These are phyloP conservation scores for Mimachlamys varia DNA, from an alignment of 2,888 invertebrate genomes.

Conservation along the genomic window DNA sequence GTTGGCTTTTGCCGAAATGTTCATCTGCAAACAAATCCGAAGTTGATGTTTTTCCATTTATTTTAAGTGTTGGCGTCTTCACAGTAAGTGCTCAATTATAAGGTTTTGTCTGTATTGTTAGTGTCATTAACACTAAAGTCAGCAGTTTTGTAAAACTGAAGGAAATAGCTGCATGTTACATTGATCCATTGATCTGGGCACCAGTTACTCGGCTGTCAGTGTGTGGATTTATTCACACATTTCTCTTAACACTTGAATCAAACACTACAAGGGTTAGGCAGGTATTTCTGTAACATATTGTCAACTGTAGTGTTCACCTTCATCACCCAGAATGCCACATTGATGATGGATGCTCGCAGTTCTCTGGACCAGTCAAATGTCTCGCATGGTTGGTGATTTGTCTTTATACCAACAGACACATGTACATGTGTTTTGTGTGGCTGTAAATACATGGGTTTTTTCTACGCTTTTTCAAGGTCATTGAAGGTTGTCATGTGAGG, in stretches of 20 bases:
- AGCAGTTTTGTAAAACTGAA: neutral
- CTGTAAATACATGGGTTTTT: neutral
- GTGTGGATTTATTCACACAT: neutral
- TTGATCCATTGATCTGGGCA: conserved; percentile 19
- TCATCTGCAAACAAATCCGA: too few species aligned
- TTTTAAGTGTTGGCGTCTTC: too few species aligned
- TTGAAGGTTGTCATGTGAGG: neutral
- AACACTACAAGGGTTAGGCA: neutral
- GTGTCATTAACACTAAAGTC: neutral
- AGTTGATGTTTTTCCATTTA: too few species aligned
- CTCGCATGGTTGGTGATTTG: neutral
- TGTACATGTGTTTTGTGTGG: neutral
- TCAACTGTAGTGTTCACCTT: neutral
- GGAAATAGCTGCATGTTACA: neutral
- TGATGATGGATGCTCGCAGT: neutral
- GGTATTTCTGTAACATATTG: neutral
- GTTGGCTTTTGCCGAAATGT: too few species aligned
- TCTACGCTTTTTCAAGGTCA: neutral
- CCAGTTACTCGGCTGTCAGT: neutral
- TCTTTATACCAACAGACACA: neutral
- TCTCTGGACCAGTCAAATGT: neutral
- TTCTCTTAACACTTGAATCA: neutral
- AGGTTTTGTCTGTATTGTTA: neutral
- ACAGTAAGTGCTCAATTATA: neutral
- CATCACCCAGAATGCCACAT: conserved; percentile 31